These are phyloP conservation scores for Pithys albifrons DNA, from an alignment of 2,113 vertebrate species.

Conservation along the genomic window DNA sequence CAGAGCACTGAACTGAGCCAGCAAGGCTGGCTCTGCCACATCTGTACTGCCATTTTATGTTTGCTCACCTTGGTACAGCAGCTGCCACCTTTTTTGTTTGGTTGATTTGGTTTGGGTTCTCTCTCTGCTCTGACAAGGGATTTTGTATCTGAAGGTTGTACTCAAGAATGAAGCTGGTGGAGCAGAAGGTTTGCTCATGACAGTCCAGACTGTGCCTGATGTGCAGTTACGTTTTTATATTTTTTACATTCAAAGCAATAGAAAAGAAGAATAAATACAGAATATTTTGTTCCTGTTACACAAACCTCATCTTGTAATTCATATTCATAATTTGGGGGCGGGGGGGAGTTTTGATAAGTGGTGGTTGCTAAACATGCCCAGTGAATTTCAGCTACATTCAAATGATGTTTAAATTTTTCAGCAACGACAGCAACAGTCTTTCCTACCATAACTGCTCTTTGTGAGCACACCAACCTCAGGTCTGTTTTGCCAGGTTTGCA, in stretches of 20 bases:
- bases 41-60: neutral
- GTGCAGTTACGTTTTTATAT: neutral
- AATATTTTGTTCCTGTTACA: neutral
- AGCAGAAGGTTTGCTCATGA: neutral
- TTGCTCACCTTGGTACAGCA: neutral
- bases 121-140: rapidly evolving
- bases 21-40: neutral
- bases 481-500: neutral
- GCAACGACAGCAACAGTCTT: neutral
- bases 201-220: neutral
- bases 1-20: rapidly evolving
- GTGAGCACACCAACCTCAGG: neutral
- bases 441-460: neutral
- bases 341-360: neutral
- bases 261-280: neutral
- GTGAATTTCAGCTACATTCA: neutral
- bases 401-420: neutral
- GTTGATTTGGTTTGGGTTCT: neutral
- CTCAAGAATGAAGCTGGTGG: neutral
- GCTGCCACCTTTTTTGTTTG: neutral
- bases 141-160: neutral
- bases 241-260: neutral
- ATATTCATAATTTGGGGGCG: neutral
- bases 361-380: neutral
- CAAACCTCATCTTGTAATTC: neutral